phyloP scores from a whole-genome alignment of 2,888 invertebrate species.

The Blastobasis lacticolella region DNA sequence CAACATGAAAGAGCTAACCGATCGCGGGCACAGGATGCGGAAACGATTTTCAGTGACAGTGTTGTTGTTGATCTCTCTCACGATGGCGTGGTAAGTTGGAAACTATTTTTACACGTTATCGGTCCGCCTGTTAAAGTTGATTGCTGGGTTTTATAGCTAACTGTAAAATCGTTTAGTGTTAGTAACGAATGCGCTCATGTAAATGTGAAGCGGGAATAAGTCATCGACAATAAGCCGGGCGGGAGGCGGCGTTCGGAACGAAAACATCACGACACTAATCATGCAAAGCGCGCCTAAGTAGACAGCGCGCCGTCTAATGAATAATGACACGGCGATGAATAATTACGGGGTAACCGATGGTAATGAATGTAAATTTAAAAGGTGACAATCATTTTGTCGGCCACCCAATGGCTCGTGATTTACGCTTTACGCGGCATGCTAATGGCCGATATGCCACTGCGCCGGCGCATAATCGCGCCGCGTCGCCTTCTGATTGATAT shows the following conservation, averaged over 20 bases:
- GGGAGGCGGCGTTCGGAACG: conserved; percentile 32
- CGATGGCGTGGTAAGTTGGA: conserved; percentile 56
- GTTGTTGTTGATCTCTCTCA: conserved; percentile 50
- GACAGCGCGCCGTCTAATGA: conserved; percentile 28
- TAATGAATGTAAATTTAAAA: conserved; percentile 70
- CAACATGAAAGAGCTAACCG: conserved; percentile 57
- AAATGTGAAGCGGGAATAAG: conserved; percentile 13
- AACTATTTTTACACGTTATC: neutral
- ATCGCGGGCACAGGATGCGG: conserved; percentile 56
- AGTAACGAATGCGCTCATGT: conserved; percentile 4
- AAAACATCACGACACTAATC: conserved; percentile 51
- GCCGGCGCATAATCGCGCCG: conserved; percentile 50
- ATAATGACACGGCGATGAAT: conserved; percentile 24
- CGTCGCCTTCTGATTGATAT: conserved; percentile 53
- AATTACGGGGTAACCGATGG: conserved; percentile 35
- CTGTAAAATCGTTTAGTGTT: neutral
- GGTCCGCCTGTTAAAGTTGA: no score
- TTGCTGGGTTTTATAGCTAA: no score
- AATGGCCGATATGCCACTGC: conserved; percentile 60
- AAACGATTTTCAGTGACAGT: conserved; percentile 45
- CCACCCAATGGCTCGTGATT: conserved; percentile 57
- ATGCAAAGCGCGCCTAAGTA: conserved; percentile 51
- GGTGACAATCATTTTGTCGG: conserved; percentile 65
- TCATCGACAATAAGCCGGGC: conserved; percentile 25
- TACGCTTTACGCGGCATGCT: conserved; percentile 37